Conservation (phyloP, 2,888 invertebrate genomes). For the Hydrotaea cyrtoneurina region DNA sequence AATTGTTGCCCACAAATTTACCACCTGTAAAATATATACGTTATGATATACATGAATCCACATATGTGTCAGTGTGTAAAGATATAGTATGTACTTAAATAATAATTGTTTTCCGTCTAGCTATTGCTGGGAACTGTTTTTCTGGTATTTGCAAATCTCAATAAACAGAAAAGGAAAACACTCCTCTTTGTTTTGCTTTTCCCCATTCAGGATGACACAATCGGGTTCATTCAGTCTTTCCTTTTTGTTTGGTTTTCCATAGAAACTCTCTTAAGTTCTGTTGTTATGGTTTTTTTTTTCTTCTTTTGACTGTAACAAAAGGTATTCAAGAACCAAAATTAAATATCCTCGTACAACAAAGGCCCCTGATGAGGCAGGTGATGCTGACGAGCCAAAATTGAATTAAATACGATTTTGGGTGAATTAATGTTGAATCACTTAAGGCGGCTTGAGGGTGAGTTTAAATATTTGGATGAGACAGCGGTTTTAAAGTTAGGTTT, state of each 20-base stretch:
- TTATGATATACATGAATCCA: not conserved
- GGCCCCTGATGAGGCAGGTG: too few species aligned
- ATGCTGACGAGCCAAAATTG: not conserved
- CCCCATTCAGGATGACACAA: constrained; percentile 1
- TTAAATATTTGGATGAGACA: too few species aligned
- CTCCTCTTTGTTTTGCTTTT: not conserved
- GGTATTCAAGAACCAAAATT: constrained; percentile 6
- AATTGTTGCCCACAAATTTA: too few species aligned
- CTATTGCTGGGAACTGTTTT: not conserved
- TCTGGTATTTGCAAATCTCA: not conserved
- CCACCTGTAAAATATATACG: too few species aligned
- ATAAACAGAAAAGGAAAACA: not conserved
- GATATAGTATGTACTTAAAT: not conserved
- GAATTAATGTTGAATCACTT: too few species aligned
- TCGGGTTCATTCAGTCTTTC: not conserved
- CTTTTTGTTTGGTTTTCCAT: not conserved
- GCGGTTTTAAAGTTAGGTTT: too few species aligned
- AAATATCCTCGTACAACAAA: not conserved
- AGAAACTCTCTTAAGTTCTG: not conserved
- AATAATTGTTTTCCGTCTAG: not conserved
- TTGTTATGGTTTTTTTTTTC: not conserved
- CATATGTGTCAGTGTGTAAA: not conserved
- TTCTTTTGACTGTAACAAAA: not conserved
- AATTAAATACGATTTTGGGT: not conserved
- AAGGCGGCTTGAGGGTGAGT: too few species aligned